These are phyloP conservation scores for Erythrolamprus reginae DNA, from an alignment of 2,113 vertebrate species.

Conservation along the genomic window DNA sequence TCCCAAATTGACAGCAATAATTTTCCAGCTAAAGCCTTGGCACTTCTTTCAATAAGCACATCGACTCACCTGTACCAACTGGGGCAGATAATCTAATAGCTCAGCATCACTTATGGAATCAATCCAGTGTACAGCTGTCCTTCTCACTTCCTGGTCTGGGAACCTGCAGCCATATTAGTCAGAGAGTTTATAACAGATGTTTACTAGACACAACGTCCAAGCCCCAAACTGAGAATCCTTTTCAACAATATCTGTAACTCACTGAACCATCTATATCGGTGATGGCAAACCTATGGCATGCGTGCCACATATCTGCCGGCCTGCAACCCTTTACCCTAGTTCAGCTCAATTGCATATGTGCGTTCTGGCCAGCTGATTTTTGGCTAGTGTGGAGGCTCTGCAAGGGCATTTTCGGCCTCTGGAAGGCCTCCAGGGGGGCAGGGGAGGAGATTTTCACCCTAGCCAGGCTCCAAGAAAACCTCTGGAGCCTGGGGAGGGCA, in stretches of 20 bases:
- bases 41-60: neutral
- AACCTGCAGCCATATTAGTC: conserved; percentile 67
- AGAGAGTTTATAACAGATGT: neutral
- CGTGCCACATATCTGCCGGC: no score
- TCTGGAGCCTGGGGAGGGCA: no score
- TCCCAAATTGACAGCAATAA: neutral
- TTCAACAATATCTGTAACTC: neutral
- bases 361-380: no score
- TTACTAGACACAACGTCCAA: no score
- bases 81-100: conserved; percentile 92
- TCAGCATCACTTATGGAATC: conserved; percentile 89
- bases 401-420: no score
- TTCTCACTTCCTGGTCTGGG: conserved; percentile 92
- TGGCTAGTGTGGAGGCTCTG: no score
- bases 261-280: neutral
- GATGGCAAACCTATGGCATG: no score
- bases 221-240: neutral
- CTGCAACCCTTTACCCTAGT: no score
- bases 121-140: conserved; percentile 92
- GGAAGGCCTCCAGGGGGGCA: no score
- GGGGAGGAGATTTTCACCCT: no score
- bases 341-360: no score
- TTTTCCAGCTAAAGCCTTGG: neutral
- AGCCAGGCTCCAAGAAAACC: no score
- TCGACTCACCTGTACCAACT: conserved; percentile 86